phyloP scores from a whole-genome alignment of 2,888 invertebrate genomes.

The Tanytarsus gracilentus region DNA sequence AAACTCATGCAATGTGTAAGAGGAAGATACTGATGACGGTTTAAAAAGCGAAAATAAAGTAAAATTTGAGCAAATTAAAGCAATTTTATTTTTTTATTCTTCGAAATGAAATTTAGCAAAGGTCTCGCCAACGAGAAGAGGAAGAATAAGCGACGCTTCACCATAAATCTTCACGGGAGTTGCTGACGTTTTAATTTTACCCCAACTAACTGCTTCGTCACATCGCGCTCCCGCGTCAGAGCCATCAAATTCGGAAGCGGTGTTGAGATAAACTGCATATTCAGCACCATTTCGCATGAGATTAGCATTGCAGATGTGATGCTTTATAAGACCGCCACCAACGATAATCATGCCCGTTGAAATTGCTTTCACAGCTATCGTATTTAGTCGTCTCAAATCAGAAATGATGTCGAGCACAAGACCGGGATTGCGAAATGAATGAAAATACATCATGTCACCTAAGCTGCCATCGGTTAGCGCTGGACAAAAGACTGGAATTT shows the following conservation, averaged over 20 bases:
- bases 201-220: slow-evolving; percentile 99
- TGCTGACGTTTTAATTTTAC: slow-evolving; percentile 84
- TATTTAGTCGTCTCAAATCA: slow-evolving; percentile 82
- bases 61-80: background rate
- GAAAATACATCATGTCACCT: slow-evolving; percentile 99
- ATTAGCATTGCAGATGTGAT: slow-evolving; percentile 99
- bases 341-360: slow-evolving; percentile 95
- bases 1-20: background rate
- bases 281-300: slow-evolving; percentile 98
- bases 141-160: slow-evolving; percentile 91
- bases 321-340: slow-evolving; percentile 95
- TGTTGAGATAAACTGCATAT: slow-evolving; percentile 90
- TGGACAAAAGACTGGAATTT: slow-evolving; percentile 96
- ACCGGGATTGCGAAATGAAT: slow-evolving; percentile 80
- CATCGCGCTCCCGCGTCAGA: slow-evolving; percentile 96
- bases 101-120: slow-evolving; percentile 65
- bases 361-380: slow-evolving; percentile 85
- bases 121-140: slow-evolving; percentile 89
- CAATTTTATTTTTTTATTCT: background rate
- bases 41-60: background rate
- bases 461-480: slow-evolving; percentile 95
- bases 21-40: background rate
- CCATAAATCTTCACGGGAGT: slow-evolving; percentile 86
- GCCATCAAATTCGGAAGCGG: slow-evolving; percentile 92
- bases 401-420: slow-evolving; percentile 86